These are phyloP conservation scores for Parus major DNA, from an alignment of 2,113 vertebrate genomes.

Conservation along the genomic window DNA sequence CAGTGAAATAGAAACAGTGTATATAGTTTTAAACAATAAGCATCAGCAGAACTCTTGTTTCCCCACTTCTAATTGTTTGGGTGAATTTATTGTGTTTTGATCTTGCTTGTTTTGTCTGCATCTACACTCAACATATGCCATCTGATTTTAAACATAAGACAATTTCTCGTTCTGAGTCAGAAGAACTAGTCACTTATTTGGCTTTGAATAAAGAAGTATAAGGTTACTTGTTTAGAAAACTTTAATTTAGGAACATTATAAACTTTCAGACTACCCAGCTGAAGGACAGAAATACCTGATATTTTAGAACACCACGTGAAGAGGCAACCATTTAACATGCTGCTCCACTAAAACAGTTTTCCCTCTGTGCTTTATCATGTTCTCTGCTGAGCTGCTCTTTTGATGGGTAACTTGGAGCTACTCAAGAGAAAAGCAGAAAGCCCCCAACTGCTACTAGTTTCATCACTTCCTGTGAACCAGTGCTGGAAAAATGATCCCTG, in stretches of 20 bases:
- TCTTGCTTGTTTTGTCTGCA: neutral
- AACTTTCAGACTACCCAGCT: neutral
- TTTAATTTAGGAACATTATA: neutral
- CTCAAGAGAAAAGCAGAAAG: neutral
- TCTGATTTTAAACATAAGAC: neutral
- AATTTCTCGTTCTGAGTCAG: neutral
- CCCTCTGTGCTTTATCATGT: no score
- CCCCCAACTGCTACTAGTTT: neutral
- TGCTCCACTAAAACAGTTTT: no score
- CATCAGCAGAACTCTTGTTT: neutral
- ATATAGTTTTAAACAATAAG: neutral
- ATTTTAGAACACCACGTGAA: no score
- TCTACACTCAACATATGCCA: neutral
- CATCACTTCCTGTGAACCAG: neutral
- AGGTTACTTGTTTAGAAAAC: neutral
- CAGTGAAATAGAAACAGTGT: neutral
- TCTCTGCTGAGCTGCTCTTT: neutral
- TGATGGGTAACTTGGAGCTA: neutral
- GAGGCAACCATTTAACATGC: no score
- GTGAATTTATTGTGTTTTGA: neutral
- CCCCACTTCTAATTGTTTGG: neutral
- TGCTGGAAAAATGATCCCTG: neutral
- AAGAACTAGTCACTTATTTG: neutral
- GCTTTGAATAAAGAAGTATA: neutral
- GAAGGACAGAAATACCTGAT: neutral